A percentile compares a stretch with the other conserved stretches of the same genome.
phyloP scores from a whole-genome alignment of 2,888 invertebrate species.

The Spisula solida region DNA sequence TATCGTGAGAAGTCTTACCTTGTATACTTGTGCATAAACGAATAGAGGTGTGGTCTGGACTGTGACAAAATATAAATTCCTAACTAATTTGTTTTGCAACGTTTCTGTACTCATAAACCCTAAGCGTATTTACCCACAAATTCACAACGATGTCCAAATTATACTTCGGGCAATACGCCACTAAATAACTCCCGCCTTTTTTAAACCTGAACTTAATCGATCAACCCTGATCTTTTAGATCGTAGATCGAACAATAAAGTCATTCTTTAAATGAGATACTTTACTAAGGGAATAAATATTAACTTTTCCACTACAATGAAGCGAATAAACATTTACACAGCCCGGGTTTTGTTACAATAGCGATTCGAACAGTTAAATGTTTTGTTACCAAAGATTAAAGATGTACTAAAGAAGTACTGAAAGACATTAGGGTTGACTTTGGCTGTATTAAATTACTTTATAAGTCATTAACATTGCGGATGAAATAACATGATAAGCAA shows the following conservation, averaged over 20 bases:
- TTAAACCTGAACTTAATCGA: background rate
- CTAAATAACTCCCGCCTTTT: constrained; percentile 5
- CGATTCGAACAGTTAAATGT: background rate
- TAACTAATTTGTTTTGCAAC: background rate
- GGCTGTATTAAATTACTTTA: background rate
- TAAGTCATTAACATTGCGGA: background rate
- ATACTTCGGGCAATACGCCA: background rate
- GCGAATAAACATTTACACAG: background rate
- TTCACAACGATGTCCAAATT: too few species aligned
- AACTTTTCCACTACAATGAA: constrained; percentile 18
- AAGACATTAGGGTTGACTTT: background rate
- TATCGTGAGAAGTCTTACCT: background rate
- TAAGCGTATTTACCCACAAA: background rate
- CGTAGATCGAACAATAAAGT: background rate
- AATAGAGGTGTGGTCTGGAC: background rate
- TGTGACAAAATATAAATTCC: background rate
- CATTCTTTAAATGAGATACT: constrained; percentile 8
- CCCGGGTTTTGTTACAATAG: constrained; percentile 13
- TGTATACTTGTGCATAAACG: background rate
- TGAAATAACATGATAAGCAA: background rate
- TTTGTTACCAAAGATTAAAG: constrained; percentile 15
- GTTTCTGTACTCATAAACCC: background rate
- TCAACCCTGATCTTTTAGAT: background rate
- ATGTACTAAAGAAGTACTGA: background rate
- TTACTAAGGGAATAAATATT: constrained; percentile 21